Conservation (phyloP, 2,888 invertebrate genomes). For the Callyntrura sp. region DNA sequence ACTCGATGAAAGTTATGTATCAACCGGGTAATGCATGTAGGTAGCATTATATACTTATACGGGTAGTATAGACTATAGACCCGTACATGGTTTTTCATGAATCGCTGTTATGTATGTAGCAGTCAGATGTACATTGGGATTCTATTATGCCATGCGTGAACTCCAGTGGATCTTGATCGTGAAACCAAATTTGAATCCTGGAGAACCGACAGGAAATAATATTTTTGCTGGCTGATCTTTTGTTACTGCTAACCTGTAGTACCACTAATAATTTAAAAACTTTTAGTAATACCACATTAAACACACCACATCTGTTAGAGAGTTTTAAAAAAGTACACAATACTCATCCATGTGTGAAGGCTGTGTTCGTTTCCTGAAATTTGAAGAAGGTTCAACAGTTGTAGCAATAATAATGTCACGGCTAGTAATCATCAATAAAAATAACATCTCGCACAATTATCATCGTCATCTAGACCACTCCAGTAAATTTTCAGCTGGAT, state of each 20-base stretch:
- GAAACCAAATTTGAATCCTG: constrained; percentile 73
- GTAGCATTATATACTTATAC: background rate
- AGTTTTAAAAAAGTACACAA: background rate
- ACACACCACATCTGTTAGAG: background rate
- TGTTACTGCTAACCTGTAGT: constrained; percentile 48
- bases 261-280: constrained; percentile 33
- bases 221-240: constrained; percentile 41
- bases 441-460: constrained; percentile 50
- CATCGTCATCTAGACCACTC: constrained; percentile 36
- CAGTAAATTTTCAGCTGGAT: constrained; percentile 14
- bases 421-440: constrained; percentile 60
- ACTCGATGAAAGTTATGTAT: background rate
- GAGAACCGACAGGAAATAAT: constrained; percentile 71
- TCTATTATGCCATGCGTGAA: constrained; percentile 69
- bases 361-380: background rate
- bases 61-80: background rate
- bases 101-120: background rate
- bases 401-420: constrained; percentile 75
- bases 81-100: background rate
- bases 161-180: constrained; percentile 49
- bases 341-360: background rate
- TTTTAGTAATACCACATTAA: background rate
- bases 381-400: constrained; percentile 46
- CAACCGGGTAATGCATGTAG: background rate
- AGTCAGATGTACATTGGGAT: background rate